Evolutionary conservation across 2,888 invertebrate genomes (phyloP).

Genomic region (Coelinius sp.): DNA sequence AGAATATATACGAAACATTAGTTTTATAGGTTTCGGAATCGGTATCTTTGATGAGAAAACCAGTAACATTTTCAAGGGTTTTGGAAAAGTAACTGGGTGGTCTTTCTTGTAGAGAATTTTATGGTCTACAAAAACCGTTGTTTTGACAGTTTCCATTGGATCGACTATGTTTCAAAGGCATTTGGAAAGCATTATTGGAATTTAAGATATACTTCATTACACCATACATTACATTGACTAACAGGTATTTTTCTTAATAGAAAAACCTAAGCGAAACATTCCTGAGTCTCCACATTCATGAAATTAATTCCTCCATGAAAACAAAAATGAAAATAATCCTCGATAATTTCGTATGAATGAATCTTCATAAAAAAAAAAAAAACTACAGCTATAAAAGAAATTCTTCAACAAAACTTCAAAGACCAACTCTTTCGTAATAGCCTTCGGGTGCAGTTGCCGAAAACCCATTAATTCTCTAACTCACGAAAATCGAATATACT

Average conservation of each 20-base stretch:
- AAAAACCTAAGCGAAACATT: not conserved
- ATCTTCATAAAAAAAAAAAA: not conserved
- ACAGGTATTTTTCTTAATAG: not conserved
- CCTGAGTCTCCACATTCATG: not conserved
- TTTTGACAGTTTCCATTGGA: not conserved
- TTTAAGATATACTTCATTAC: not conserved
- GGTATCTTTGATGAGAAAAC: not conserved
- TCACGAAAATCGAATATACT: conserved; percentile 12
- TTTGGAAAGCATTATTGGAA: not conserved
- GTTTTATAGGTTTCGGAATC: not conserved
- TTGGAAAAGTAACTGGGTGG: not conserved
- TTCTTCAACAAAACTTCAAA: not conserved
- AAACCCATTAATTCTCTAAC: not conserved
- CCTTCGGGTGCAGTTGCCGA: not conserved
- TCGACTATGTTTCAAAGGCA: not conserved
- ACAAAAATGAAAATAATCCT: not conserved
- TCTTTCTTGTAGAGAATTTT: not conserved
- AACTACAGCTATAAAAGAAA: not conserved
- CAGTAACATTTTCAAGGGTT: not conserved
- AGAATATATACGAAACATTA: not conserved
- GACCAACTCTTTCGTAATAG: not conserved
- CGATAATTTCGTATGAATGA: not conserved
- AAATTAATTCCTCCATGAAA: not conserved
- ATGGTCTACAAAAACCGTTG: not conserved
- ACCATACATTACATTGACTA: not conserved